These are phyloP conservation scores for Danio tinwini DNA, from an alignment of 2,797 vertebrate genomes.

Conservation along the genomic window DNA sequence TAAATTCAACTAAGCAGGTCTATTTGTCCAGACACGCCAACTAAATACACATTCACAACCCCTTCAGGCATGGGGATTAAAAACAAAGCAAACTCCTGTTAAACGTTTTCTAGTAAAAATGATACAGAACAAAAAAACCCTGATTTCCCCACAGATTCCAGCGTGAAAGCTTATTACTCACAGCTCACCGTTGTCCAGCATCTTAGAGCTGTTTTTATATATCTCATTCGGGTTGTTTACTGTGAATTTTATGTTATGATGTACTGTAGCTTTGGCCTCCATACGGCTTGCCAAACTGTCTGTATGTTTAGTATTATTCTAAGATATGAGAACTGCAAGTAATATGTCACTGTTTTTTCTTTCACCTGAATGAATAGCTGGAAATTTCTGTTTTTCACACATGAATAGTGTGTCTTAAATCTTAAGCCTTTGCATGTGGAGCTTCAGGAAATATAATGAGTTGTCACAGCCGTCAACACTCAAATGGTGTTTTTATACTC, in stretches of 20 bases:
- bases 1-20: not conserved
- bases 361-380: not conserved
- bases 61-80: not conserved
- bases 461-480: not conserved
- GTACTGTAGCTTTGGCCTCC: conserved; percentile 1
- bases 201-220: not conserved
- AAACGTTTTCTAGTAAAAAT: not conserved
- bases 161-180: not conserved
- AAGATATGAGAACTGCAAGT: conserved; percentile 5
- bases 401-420: not conserved
- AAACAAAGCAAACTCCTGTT: not conserved
- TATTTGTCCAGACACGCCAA: not conserved
- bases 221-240: not conserved
- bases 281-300: not conserved
- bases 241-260: not conserved
- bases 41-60: not conserved
- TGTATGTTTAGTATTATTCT: conserved; percentile 5
- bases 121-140: not conserved
- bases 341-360: not conserved
- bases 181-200: not conserved
- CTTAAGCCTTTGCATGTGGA: not conserved
- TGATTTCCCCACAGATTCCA: not conserved
- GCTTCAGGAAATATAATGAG: conserved; percentile 14
- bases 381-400: not conserved
- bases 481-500: not conserved